Percentiles rank a stretch among this genome's conserved stretches.
Conservation (phyloP, 2,113 vertebrate genomes). For the Parus major region DNA sequence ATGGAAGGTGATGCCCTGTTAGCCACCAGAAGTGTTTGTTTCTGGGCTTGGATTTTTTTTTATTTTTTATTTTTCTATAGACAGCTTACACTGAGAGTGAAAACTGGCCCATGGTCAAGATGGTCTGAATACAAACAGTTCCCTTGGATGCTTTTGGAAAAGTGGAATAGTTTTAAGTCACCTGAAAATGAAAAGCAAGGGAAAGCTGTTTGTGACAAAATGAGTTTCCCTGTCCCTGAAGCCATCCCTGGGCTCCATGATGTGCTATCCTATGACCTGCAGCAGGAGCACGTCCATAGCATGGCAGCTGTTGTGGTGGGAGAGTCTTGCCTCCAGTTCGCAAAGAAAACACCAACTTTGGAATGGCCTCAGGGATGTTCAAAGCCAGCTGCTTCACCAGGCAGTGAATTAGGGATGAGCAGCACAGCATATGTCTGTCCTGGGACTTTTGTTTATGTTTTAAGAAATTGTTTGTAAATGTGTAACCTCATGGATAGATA, state of each 20-base stretch:
- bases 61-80: not conserved
- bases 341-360: not conserved
- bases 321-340: not conserved
- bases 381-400: not conserved
- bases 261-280: not conserved
- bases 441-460: not conserved
- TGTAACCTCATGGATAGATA: not conserved
- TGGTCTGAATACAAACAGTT: not conserved
- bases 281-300: not conserved
- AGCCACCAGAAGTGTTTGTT: not conserved
- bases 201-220: not conserved
- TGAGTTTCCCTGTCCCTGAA: not conserved
- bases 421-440: not conserved
- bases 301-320: not conserved
- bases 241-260: not conserved
- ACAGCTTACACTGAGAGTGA: not conserved
- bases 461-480: not conserved
- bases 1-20: not conserved
- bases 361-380: not conserved
- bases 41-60: not conserved
- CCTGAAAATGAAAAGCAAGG: not conserved
- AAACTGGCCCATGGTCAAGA: not conserved
- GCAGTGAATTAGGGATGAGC: not conserved
- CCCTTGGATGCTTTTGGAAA: not conserved
- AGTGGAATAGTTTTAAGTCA: not conserved